Evolutionary conservation across 92 coral and sea anemone species (phyloP).

Genomic region (Epizoanthus illoricatus): DNA sequence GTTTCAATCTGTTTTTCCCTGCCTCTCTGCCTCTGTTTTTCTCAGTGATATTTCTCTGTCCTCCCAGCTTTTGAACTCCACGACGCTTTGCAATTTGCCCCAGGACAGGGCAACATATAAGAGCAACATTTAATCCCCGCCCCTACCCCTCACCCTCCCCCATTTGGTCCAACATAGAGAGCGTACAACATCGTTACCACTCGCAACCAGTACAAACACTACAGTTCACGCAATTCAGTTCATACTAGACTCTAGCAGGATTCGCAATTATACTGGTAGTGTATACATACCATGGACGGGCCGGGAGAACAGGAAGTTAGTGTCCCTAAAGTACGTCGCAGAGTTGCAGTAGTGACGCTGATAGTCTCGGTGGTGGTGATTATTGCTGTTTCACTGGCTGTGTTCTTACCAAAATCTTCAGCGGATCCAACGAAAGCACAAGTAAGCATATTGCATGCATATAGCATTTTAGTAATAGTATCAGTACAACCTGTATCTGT

Average conservation of each 20-base stretch:
- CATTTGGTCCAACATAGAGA: neutral
- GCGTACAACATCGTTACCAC: neutral
- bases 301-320: constrained; percentile 14
- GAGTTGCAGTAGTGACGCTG: constrained; percentile 7
- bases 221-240: neutral
- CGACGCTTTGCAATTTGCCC: no score
- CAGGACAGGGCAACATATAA: no score
- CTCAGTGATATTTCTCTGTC: no score
- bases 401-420: constrained; percentile 7
- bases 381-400: constrained; percentile 7
- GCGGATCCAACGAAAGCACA: neutral
- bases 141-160: neutral
- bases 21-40: no score
- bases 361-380: constrained; percentile 6
- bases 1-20: no score
- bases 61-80: no score
- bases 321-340: constrained; percentile 14
- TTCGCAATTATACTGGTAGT: neutral
- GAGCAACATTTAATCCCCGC: neutral
- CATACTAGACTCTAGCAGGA: neutral
- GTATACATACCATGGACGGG: neutral
- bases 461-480: neutral
- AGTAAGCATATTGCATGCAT: neutral
- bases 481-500: no score
- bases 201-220: constrained; percentile 17